Conservation (phyloP, 2,888 invertebrate species). For the Thyatira batis region DNA sequence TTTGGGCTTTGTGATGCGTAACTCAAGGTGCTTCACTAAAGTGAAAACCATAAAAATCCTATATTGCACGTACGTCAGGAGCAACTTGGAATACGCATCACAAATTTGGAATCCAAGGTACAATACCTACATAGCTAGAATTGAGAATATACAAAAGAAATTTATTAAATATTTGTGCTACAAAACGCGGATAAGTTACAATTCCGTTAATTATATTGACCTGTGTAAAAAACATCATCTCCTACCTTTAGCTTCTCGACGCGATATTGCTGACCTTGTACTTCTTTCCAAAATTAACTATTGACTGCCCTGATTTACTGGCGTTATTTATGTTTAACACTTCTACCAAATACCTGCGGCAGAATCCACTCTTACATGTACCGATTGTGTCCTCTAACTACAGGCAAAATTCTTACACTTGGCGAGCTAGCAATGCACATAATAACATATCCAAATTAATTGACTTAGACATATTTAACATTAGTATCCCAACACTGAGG, state of each 20-base stretch:
- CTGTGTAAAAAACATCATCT: background rate
- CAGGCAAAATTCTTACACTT: background rate
- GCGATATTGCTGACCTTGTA: background rate
- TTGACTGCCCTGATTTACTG: background rate
- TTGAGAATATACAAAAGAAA: background rate
- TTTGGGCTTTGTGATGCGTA: conserved; percentile 7
- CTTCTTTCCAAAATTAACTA: background rate
- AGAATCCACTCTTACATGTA: background rate
- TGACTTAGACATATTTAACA: too few species aligned
- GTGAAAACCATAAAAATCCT: conserved; percentile 1
- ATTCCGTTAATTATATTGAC: background rate
- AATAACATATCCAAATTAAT: too few species aligned
- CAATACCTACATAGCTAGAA: background rate
- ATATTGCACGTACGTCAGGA: background rate
- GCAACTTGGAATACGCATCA: background rate
- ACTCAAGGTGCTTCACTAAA: background rate
- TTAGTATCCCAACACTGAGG: too few species aligned
- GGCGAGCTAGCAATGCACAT: too few species aligned
- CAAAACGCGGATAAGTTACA: too few species aligned
- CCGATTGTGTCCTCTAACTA: background rate
- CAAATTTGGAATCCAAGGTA: background rate
- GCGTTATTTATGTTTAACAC: background rate
- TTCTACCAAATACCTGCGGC: background rate
- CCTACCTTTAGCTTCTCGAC: background rate
- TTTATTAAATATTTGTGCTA: too few species aligned